These are phyloP conservation scores for Ellobium chinense DNA, from an alignment of 2,888 invertebrate species.

Conservation along the genomic window DNA sequence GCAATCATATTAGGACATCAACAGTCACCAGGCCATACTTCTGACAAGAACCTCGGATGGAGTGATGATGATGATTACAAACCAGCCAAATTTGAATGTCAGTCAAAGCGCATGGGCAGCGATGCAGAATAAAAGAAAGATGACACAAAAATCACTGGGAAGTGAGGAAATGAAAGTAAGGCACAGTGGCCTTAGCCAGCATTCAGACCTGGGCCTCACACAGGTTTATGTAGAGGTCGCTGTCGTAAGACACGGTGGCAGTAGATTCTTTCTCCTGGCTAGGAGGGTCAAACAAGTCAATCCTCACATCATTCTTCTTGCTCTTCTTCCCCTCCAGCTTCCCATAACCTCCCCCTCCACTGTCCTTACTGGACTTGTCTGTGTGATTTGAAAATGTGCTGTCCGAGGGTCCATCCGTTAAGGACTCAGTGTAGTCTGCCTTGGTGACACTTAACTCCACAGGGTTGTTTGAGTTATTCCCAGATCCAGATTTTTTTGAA, in stretches of 20 bases:
- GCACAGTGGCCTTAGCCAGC: constrained; percentile 24
- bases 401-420: constrained; percentile 63
- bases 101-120: background rate
- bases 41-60: too few species aligned
- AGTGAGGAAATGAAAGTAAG: too few species aligned
- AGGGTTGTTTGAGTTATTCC: constrained; percentile 28
- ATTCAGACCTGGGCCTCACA: constrained; percentile 73
- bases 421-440: constrained; percentile 51
- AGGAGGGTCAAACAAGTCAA: constrained; percentile 74
- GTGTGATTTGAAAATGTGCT: constrained; percentile 66
- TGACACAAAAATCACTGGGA: too few species aligned
- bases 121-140: too few species aligned
- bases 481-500: constrained; percentile 26
- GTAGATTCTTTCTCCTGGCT: constrained; percentile 75
- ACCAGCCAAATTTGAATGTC: background rate
- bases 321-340: constrained; percentile 58
- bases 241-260: constrained; percentile 74
- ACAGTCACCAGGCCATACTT: too few species aligned
- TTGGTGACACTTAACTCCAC: constrained; percentile 50
- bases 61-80: too few species aligned
- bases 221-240: constrained; percentile 73
- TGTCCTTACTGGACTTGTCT: constrained; percentile 61
- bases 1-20: too few species aligned
- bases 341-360: constrained; percentile 11
- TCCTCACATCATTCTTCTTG: constrained; percentile 68